Conservation (phyloP, 2,888 invertebrate species). For the Drosophila macrospina region DNA sequence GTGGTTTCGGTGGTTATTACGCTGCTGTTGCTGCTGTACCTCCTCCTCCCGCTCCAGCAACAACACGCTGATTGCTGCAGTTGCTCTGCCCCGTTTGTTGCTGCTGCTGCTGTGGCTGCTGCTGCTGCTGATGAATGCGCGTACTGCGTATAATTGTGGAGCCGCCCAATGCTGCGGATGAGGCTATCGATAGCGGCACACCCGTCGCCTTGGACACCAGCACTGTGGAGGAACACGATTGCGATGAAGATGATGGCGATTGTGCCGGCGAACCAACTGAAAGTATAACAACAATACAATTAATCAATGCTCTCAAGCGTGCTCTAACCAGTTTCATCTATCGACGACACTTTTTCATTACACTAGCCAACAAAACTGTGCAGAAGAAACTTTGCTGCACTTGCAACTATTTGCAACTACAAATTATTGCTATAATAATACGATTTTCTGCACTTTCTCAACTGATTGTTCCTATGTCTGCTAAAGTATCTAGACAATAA, state of each 20-base stretch:
- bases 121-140: slow-evolving; percentile 81
- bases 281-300: not conserved
- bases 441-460: too few species aligned
- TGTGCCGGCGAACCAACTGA: slow-evolving; percentile 80
- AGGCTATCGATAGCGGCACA: slow-evolving; percentile 80
- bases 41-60: slow-evolving; percentile 3
- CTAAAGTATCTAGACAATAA: too few species aligned
- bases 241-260: slow-evolving; percentile 81
- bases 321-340: not conserved
- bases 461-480: too few species aligned
- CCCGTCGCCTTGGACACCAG: slow-evolving; percentile 80
- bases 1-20: slow-evolving; percentile 83
- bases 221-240: slow-evolving; percentile 83
- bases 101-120: slow-evolving; percentile 60
- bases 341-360: too few species aligned
- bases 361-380: too few species aligned
- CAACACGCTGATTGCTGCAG: slow-evolving; percentile 60
- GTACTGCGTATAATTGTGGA: slow-evolving; percentile 84
- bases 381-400: too few species aligned
- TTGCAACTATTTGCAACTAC: too few species aligned
- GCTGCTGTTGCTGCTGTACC: slow-evolving; percentile 53
- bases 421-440: too few species aligned
- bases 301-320: not conserved
- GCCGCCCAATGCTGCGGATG: slow-evolving; percentile 80
- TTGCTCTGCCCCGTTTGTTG: slow-evolving; percentile 27